Conservation (phyloP, 1,140 invertebrate species). For the Caenorhabditis inopinata region DNA sequence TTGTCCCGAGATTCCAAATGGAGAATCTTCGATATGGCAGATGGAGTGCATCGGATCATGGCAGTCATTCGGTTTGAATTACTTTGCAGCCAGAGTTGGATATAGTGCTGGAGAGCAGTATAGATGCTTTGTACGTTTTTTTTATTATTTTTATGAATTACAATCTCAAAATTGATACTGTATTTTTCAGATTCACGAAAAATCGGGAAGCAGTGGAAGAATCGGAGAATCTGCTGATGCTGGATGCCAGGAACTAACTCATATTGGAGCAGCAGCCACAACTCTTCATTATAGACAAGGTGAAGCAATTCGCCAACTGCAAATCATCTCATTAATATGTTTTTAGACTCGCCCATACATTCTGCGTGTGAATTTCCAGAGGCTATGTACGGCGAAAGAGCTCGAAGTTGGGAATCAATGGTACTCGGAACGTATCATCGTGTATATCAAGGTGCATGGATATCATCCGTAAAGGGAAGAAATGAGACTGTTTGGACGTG, state of each 20-base stretch:
- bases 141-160: background rate
- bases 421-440: background rate
- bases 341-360: conserved; percentile 2
- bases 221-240: conserved; percentile 30
- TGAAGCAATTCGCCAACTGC: background rate
- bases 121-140: conserved; percentile 35
- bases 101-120: conserved; percentile 29
- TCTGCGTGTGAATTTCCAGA: conserved; percentile 18
- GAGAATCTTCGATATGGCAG: conserved; percentile 27
- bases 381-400: background rate
- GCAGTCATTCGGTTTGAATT: background rate
- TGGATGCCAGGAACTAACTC: conserved; percentile 31
- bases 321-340: background rate
- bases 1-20: conserved; percentile 35
- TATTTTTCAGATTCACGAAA: conserved; percentile 26
- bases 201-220: background rate
- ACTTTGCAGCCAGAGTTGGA: conserved; percentile 32
- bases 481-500: conserved; percentile 38
- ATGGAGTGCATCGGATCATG: conserved; percentile 36
- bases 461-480: background rate
- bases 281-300: conserved; percentile 35
- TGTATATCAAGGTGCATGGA: conserved; percentile 28
- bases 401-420: background rate
- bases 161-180: background rate
- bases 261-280: conserved; percentile 32